Conservation (phyloP, 2,113 vertebrate species). For the Erpornis zantholeuca region DNA sequence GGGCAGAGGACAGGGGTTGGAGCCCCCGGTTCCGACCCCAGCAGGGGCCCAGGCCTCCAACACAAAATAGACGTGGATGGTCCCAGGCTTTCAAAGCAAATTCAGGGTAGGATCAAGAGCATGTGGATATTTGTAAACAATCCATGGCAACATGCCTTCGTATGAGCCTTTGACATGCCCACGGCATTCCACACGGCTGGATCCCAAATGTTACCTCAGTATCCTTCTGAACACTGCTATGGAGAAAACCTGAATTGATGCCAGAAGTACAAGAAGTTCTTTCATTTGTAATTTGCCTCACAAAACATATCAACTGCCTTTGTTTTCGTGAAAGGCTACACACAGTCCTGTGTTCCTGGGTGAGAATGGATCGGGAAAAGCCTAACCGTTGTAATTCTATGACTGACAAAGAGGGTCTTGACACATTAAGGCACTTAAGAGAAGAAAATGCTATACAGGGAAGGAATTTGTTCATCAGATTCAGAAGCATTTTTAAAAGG, state of each 20-base stretch:
- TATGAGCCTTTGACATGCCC: not conserved
- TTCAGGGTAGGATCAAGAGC: not conserved
- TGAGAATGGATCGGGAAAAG: not conserved
- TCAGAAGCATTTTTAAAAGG: constrained; percentile 22
- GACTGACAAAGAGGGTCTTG: constrained; percentile 27
- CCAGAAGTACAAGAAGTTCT: not conserved
- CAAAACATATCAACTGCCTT: constrained; percentile 15
- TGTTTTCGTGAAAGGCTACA: constrained; percentile 21
- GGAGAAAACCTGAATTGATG: not conserved
- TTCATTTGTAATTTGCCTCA: constrained; percentile 25
- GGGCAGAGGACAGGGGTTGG: no score
- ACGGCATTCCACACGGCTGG: not conserved
- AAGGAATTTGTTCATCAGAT: constrained; percentile 60
- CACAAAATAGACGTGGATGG: not conserved
- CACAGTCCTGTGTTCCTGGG: not conserved
- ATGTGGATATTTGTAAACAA: not conserved
- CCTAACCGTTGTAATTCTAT: constrained; percentile 44
- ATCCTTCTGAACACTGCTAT: not conserved
- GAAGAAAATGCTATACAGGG: constrained; percentile 21
- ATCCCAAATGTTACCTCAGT: not conserved
- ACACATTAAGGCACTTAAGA: constrained; percentile 3
- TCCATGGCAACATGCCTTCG: not conserved
- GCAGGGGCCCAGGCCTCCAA: no score
- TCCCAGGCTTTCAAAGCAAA: not conserved
- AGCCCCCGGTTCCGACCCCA: no score